A percentile compares a stretch with the other conserved stretches of the same genome.
Conservation (phyloP, 2,113 vertebrate species). For the Romanogobio albipinnatus region DNA sequence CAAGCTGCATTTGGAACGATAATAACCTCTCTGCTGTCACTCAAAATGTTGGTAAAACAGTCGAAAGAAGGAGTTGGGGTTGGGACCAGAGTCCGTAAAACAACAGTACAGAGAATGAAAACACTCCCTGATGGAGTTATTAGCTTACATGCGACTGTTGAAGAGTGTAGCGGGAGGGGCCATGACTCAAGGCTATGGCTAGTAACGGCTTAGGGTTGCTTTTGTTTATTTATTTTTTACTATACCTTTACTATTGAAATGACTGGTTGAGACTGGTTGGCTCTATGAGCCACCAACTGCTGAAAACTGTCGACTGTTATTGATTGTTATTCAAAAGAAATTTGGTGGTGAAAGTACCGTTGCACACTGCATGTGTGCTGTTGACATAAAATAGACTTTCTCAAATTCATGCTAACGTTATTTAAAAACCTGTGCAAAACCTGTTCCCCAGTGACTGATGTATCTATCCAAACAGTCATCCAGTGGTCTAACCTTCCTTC, state of each 20-base stretch:
- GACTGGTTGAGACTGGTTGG: neutral
- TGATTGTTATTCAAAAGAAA: neutral
- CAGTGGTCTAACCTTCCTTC: constrained; percentile 42
- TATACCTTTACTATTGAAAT: neutral
- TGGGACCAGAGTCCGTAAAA: constrained; percentile 21
- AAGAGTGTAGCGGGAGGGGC: neutral
- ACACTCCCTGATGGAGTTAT: constrained; percentile 58
- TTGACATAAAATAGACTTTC: neutral
- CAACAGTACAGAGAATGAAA: constrained; percentile 41
- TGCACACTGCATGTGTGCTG: neutral
- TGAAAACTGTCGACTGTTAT: neutral
- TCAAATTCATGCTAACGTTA: neutral
- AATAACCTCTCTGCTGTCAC: constrained; percentile 54
- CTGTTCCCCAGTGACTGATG: neutral
- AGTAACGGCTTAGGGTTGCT: neutral
- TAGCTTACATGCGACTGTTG: constrained; percentile 32
- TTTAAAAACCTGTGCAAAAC: neutral
- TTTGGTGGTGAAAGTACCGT: neutral
- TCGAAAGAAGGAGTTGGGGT: constrained; percentile 41
- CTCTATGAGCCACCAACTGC: neutral
- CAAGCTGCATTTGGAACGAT: constrained; percentile 52
- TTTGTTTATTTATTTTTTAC: neutral
- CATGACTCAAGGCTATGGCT: neutral
- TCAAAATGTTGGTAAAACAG: constrained; percentile 39
- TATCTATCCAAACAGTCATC: constrained; percentile 50